phyloP scores from a whole-genome alignment of 2,113 vertebrate species.

The Chelonoidis abingdonii region DNA sequence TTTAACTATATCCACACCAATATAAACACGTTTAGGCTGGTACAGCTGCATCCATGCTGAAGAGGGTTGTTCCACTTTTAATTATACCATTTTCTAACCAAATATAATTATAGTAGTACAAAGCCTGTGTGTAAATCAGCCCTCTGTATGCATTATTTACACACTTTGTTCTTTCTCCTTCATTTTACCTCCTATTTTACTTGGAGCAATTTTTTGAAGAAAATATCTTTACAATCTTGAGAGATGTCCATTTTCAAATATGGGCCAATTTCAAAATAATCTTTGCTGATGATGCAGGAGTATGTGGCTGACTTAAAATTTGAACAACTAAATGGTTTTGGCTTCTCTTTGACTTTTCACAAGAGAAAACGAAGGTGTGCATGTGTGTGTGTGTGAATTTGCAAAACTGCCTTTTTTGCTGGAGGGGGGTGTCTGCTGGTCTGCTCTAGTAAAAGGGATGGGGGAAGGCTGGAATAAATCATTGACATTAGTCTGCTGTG shows the following conservation, averaged over 20 bases:
- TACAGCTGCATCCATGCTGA: not conserved
- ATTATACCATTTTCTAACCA: not conserved
- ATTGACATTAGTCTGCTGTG: not conserved
- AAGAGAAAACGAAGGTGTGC: not conserved
- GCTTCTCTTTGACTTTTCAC: not conserved
- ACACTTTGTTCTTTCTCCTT: not conserved
- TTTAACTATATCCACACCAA: not conserved
- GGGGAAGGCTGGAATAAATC: not conserved
- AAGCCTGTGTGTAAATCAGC: not conserved
- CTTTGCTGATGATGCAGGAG: not conserved
- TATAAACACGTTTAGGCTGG: not conserved
- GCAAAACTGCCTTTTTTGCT: not conserved
- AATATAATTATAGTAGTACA: not conserved
- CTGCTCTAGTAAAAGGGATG: not conserved
- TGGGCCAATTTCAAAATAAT: not conserved
- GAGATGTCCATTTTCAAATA: not conserved
- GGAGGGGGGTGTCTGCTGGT: not conserved
- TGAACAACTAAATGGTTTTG: not conserved
- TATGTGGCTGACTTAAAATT: not conserved
- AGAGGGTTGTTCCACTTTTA: not conserved
- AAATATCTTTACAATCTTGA: not conserved
- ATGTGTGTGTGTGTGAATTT: not conserved
- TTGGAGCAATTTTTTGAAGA: not conserved
- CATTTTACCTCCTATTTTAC: accelerated
- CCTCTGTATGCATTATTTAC: not conserved